phyloP scores from a whole-genome alignment of 2,113 vertebrate genomes.

The Ahaetulla prasina region DNA sequence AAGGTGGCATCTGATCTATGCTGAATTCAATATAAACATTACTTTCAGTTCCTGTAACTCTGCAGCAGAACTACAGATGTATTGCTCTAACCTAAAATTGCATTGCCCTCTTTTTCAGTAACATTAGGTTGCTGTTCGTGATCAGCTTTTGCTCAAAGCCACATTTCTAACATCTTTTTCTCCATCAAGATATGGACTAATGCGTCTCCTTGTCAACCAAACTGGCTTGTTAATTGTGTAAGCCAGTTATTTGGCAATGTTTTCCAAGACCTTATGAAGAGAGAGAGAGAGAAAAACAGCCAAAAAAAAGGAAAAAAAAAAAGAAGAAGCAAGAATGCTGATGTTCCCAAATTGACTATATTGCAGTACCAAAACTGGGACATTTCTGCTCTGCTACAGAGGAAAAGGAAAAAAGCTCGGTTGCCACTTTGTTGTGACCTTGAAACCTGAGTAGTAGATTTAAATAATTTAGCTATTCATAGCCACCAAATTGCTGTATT shows the following conservation, averaged over 20 bases:
- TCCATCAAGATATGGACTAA: neutral
- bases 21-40: neutral
- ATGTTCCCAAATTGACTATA: neutral
- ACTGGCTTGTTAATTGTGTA: neutral
- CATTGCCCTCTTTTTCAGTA: neutral
- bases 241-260: neutral
- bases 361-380: neutral
- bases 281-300: neutral
- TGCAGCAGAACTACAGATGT: neutral
- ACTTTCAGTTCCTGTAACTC: neutral
- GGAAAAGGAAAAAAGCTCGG: slow-evolving; percentile 9
- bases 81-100: neutral
- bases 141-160: neutral
- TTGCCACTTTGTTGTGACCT: slow-evolving; percentile 33
- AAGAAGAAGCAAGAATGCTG: neutral
- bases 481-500: slow-evolving; percentile 25
- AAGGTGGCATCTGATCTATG: neutral
- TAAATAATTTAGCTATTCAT: slow-evolving; percentile 44
- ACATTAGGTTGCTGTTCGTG: neutral
- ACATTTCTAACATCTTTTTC: neutral
- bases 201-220: neutral
- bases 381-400: neutral
- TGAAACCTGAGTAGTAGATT: slow-evolving; percentile 44
- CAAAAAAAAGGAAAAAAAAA: neutral
- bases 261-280: neutral